Evolutionary conservation across 2,113 vertebrate genomes (phyloP).

Genomic region (Lampris megalopsis): DNA sequence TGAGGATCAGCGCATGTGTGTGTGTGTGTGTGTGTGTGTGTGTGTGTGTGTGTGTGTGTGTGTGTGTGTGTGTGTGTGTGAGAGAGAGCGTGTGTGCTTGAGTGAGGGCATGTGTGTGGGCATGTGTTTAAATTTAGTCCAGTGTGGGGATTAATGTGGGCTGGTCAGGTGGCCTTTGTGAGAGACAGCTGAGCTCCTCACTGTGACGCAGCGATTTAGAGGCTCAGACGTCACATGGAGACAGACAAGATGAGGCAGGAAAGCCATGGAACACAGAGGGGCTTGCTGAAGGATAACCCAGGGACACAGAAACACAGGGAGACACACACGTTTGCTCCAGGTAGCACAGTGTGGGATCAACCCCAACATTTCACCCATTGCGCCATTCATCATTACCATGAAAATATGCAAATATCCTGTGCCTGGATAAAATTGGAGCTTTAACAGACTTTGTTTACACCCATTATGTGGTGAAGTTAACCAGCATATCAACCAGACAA

Average conservation of each 20-base stretch:
- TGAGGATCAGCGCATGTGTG: slow-evolving; percentile 46
- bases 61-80: slow-evolving; percentile 11
- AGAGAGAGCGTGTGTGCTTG: not conserved
- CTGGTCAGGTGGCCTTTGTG: slow-evolving; percentile 55
- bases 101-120: not conserved
- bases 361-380: too few species aligned
- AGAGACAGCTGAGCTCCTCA: slow-evolving; percentile 65
- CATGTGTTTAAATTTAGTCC: slow-evolving; percentile 64
- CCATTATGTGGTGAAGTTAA: not conserved
- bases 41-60: slow-evolving; percentile 14
- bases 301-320: not conserved
- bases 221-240: slow-evolving; percentile 75
- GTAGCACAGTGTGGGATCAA: not conserved
- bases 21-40: slow-evolving; percentile 19
- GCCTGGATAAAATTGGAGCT: not conserved
- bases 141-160: slow-evolving; percentile 66
- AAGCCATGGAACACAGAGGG: slow-evolving; percentile 34
- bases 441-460: not conserved
- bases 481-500: not conserved
- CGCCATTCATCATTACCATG: too few species aligned
- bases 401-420: too few species aligned
- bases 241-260: slow-evolving; percentile 55
- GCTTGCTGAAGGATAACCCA: not conserved
- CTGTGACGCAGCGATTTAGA: slow-evolving; percentile 56
- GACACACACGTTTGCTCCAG: not conserved